A percentile compares a stretch with the other conserved stretches of the same genome.
Evolutionary conservation across 2,888 invertebrate species (phyloP).

Genomic region (Xylota sylvarum): DNA sequence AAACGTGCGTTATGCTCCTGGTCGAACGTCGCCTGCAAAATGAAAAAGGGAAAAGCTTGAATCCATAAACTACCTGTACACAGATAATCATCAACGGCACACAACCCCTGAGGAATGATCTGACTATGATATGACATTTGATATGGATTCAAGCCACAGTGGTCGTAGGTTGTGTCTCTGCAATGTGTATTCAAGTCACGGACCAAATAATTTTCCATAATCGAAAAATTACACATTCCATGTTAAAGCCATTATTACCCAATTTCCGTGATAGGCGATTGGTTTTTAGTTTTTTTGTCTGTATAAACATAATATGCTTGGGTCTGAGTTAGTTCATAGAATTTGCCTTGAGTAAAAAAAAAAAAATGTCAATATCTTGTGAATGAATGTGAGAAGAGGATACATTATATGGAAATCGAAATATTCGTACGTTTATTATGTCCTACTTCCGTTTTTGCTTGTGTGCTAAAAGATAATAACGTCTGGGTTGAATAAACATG

Average conservation of each 20-base stretch:
- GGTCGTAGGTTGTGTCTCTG: slow-evolving; percentile 7
- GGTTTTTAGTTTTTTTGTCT: slow-evolving; percentile 23
- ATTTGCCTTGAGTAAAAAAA: slow-evolving; percentile 29
- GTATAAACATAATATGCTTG: neutral
- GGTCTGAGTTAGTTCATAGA: slow-evolving; percentile 24
- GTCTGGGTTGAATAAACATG: slow-evolving; percentile 41
- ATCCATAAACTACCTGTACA: slow-evolving; percentile 41
- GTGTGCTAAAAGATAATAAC: slow-evolving; percentile 41
- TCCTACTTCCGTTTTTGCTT: slow-evolving; percentile 29
- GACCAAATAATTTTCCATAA: slow-evolving; percentile 68
- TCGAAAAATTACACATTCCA: slow-evolving; percentile 70
- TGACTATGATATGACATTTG: slow-evolving; percentile 27
- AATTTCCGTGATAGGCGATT: slow-evolving; percentile 58
- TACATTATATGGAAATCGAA: slow-evolving; percentile 28
- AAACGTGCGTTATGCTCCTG: slow-evolving; percentile 35
- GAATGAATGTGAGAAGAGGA: slow-evolving; percentile 16
- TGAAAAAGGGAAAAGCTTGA: neutral
- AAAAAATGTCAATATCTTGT: slow-evolving; percentile 18
- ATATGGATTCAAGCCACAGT: slow-evolving; percentile 38
- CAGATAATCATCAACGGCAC: slow-evolving; percentile 29
- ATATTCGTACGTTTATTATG: slow-evolving; percentile 50
- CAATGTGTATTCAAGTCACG: slow-evolving; percentile 61
- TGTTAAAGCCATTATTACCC: slow-evolving; percentile 68
- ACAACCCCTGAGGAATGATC: slow-evolving; percentile 16
- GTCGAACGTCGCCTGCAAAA: neutral